phyloP scores from a whole-genome alignment of 2,113 vertebrate genomes.

The Phoxinus phoxinus region DNA sequence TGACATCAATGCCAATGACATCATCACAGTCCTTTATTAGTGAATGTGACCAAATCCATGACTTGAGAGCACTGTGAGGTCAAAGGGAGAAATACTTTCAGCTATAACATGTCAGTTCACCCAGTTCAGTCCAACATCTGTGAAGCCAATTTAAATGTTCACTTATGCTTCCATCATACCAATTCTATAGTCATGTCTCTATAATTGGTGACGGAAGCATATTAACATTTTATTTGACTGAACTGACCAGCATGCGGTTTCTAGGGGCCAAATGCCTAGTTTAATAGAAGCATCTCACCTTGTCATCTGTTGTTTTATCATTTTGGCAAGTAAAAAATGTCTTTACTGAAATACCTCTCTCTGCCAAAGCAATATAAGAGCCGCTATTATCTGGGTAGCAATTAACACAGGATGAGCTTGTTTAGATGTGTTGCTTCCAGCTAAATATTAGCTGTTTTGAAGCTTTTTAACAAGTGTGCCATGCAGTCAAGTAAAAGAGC shows the following conservation, averaged over 20 bases:
- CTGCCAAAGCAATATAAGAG: neutral
- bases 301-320: neutral
- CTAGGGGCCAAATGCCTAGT: neutral
- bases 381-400: constrained; percentile 4
- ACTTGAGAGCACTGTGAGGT: neutral
- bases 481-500: neutral
- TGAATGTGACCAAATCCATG: neutral
- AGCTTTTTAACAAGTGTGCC: neutral
- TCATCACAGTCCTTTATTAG: constrained; percentile 31
- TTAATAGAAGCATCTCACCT: neutral
- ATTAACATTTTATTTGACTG: neutral
- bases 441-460: neutral
- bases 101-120: neutral
- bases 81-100: neutral
- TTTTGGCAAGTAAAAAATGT: constrained; percentile 3
- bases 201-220: no score
- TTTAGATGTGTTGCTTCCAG: constrained; percentile 14
- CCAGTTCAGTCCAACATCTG: neutral
- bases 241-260: neutral
- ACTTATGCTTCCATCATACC: neutral
- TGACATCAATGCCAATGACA: neutral
- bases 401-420: constrained; percentile 21
- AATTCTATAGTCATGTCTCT: no score
- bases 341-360: neutral
- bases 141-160: neutral